phyloP scores from a whole-genome alignment of 53 echinoderm and acorn worm species.

The Echinarachnius parma region DNA sequence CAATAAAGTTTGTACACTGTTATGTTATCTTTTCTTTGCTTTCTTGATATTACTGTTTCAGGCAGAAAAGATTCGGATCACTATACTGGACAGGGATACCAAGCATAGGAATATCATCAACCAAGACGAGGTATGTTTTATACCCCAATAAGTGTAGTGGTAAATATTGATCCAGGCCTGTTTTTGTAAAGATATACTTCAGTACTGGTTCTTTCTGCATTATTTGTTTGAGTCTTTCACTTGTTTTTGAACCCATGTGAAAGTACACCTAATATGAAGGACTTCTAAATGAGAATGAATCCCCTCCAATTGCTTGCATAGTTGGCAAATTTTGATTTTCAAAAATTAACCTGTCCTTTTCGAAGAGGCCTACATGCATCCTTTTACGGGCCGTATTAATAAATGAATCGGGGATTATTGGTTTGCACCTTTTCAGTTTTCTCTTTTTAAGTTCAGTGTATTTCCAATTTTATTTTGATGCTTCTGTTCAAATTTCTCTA shows the following conservation, averaged over 20 bases:
- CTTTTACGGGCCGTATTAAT: too few species aligned
- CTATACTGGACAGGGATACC: slow-evolving; percentile 73
- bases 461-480: too few species aligned
- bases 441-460: too few species aligned
- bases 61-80: slow-evolving; percentile 59
- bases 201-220: neutral
- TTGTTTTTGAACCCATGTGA: too few species aligned
- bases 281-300: too few species aligned
- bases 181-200: neutral
- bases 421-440: too few species aligned
- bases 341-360: too few species aligned
- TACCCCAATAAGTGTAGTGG: neutral
- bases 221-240: neutral
- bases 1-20: too few species aligned
- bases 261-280: too few species aligned
- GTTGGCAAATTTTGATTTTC: neutral
- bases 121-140: slow-evolving; percentile 70
- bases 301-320: neutral
- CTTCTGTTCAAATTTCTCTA: too few species aligned
- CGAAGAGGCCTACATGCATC: too few species aligned
- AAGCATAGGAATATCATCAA: slow-evolving; percentile 83
- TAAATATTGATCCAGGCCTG: neutral
- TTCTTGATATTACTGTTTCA: slow-evolving; percentile 1
- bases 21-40: neutral
- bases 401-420: too few species aligned